phyloP scores from a whole-genome alignment of 2,888 invertebrate genomes.

The Exocentrus adspersus region DNA sequence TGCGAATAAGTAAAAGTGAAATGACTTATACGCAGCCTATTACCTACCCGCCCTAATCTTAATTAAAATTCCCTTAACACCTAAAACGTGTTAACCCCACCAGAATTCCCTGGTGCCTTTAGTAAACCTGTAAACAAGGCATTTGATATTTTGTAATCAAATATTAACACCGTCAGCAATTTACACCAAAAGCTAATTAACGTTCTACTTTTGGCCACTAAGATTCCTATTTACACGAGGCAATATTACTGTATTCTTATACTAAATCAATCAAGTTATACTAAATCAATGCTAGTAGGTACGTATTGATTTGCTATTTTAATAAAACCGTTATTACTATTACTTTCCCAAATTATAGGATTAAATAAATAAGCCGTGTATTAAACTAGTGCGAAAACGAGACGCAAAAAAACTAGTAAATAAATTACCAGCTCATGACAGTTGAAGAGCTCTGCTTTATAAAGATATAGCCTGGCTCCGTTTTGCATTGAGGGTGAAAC shows the following conservation, averaged over 20 bases:
- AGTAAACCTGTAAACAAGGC: not conserved
- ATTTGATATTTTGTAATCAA: conserved; percentile 3
- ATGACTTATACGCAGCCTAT: not conserved
- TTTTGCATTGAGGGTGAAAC: conserved; percentile 35
- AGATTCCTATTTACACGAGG: too few relatives aligned
- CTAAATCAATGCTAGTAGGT: too few relatives aligned
- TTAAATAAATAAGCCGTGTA: conserved; percentile 9
- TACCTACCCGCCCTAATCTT: not conserved
- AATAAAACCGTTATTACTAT: too few relatives aligned
- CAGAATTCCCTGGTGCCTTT: not conserved
- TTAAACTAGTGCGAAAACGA: conserved; percentile 27
- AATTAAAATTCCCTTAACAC: not conserved
- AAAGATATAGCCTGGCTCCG: conserved; percentile 32
- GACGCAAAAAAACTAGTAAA: conserved; percentile 37
- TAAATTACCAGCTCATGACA: conserved; percentile 37
- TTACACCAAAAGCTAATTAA: not conserved
- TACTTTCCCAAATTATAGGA: too few relatives aligned
- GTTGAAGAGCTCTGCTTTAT: conserved; percentile 36
- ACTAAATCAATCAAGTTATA: too few relatives aligned
- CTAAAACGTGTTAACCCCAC: conserved; percentile 1
- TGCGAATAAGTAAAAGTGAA: not conserved
- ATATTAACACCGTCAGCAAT: not conserved
- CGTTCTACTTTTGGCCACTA: not conserved
- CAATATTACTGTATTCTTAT: too few relatives aligned
- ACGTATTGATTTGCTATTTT: too few relatives aligned